A percentile compares a stretch with the other conserved stretches of the same genome.
Conservation (phyloP, 2,797 vertebrate genomes). For the Falco biarmicus region DNA sequence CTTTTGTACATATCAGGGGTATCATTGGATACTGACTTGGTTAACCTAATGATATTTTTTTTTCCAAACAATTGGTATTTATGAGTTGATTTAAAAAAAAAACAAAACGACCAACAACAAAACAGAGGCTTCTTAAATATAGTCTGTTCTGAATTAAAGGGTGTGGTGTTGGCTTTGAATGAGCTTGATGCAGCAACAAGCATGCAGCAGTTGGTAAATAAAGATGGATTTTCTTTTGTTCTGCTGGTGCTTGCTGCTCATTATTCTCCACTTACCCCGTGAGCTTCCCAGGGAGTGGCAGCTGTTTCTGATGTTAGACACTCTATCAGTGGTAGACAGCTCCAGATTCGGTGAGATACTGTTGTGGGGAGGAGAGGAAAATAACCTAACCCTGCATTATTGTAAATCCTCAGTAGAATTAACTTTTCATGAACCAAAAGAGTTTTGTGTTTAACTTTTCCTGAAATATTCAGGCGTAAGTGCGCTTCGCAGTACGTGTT, state of each 20-base stretch:
- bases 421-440: constrained; percentile 74
- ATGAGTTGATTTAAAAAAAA: constrained; percentile 49
- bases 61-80: background rate
- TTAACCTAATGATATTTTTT: constrained; percentile 27
- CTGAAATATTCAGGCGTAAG: constrained; percentile 42
- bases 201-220: constrained; percentile 90
- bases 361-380: constrained; percentile 63
- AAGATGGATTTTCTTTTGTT: constrained; percentile 94
- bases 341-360: constrained; percentile 79
- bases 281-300: constrained; percentile 91
- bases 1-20: background rate
- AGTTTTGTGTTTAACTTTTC: constrained; percentile 67
- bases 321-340: constrained; percentile 96
- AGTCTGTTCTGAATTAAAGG: constrained; percentile 67
- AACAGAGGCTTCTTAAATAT: constrained; percentile 55
- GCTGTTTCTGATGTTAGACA: constrained; percentile 94
- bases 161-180: constrained; percentile 75
- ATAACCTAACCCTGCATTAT: constrained; percentile 64
- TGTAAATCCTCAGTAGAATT: constrained; percentile 74
- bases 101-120: background rate
- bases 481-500: background rate
- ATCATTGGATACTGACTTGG: background rate
- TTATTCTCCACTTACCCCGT: constrained; percentile 91
- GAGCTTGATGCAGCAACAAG: constrained; percentile 77
- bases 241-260: constrained; percentile 84